Base-by-base conservation (phyloP, 2,888 invertebrate species). In the Icerya purchasi region DNA sequence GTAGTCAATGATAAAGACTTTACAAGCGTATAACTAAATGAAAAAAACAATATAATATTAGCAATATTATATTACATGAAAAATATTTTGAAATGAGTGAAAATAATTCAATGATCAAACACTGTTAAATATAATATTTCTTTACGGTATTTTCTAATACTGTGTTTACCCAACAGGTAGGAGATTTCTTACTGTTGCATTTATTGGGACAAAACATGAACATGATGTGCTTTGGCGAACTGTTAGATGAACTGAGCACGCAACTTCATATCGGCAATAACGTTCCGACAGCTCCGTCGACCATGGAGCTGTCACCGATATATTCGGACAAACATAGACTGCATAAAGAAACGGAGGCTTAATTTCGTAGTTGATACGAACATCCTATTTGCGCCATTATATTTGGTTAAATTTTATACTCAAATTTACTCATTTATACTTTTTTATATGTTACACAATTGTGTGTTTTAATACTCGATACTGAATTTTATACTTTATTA, bases 181-280 rank as follows among this genome's bases (percentile, higher is more conserved):
- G 89, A 24, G 90, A 91, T 70, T 90, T 89, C 73, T 75, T 90
- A 63, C 74, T 90, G 62, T 74, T 91, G 61, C 87, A 88, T 69
- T 74, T 90, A 60, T 75, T 90, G 57, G 86, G 88, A 25, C 88
- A 90, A 72, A 91, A 91, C 71, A 82, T 90, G 77, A 87, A 85
- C 66, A 76, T 86, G 68, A 78, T 84, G 70, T 77, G 84, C 53
- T 88, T 86, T 70, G 82, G 82, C 58, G 87, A 88, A 68, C 81
- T 88, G 63, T 69, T 89, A 67, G 83, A 86, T 65, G 86, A 87
- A 68, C 72, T 87, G n/a, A 80, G 82, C 54, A 77, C 80, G 62
- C 77, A 79, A 63, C 72, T 84, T 58, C 82, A 81, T 66, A 75
- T 81, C 64, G 55, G 54, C 22, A 59, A 54, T 55, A 81, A 82